Evolutionary conservation across 2,888 invertebrate genomes (phyloP).

Genomic region (Julus scandinavius): DNA sequence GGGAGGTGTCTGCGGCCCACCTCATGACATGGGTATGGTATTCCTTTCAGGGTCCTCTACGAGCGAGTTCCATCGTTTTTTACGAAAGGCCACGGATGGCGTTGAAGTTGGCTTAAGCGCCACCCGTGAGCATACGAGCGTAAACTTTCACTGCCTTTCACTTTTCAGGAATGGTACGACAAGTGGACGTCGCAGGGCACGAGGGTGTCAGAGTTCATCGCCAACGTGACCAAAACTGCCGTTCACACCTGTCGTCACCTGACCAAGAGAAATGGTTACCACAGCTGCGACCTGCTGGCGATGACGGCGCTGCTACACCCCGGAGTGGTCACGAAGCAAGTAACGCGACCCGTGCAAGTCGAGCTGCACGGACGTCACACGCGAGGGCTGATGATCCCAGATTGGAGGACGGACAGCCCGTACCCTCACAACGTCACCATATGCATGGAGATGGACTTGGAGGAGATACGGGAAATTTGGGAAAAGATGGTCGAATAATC

Average conservation of each 20-base stretch:
- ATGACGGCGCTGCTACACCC: constrained; percentile 62
- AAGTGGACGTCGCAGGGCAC: not conserved
- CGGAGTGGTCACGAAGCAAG: constrained; percentile 53
- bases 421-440: constrained; percentile 37
- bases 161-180: constrained; percentile 50
- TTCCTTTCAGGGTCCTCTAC: not conserved
- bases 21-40: constrained; percentile 65
- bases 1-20: constrained; percentile 73
- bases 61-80: not conserved
- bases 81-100: not conserved
- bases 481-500: constrained; percentile 1
- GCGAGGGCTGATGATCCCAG: constrained; percentile 59
- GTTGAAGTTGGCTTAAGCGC: not conserved
- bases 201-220: not conserved
- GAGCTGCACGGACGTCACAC: constrained; percentile 57
- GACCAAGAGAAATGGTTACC: not conserved
- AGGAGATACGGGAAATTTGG: constrained; percentile 22
- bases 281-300: constrained; percentile 62
- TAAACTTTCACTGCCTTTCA: not conserved
- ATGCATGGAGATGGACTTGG: constrained; percentile 30
- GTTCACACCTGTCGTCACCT: not conserved
- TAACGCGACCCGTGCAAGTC: constrained; percentile 54
- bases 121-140: too few species aligned
- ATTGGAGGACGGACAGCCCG: constrained; percentile 55
- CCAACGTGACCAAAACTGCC: not conserved